A percentile compares a stretch with the other conserved stretches of the same genome.
These are phyloP conservation scores for Pterocles orientalis DNA, from an alignment of 2,113 vertebrate species.

Conservation along the genomic window DNA sequence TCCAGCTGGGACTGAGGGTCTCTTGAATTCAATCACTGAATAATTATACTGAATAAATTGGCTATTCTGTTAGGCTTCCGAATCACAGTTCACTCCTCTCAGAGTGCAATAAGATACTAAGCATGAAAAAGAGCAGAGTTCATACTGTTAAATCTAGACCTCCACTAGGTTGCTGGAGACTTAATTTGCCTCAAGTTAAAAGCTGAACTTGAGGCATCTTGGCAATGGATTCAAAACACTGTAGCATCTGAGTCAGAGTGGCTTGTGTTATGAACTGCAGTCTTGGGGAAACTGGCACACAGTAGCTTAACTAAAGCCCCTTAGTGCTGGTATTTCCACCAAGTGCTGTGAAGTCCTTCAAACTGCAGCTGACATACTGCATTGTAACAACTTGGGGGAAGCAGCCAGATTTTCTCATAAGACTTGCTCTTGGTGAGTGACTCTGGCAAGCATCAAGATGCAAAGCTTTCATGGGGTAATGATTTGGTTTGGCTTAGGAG, in stretches of 20 bases:
- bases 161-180: neutral
- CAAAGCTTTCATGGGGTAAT: neutral
- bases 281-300: neutral
- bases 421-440: neutral
- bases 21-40: neutral
- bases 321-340: slow-evolving; percentile 2
- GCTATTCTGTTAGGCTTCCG: neutral
- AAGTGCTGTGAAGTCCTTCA: slow-evolving; percentile 21
- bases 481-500: slow-evolving; percentile 13
- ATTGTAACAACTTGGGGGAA: neutral
- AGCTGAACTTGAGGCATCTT: neutral
- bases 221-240: neutral
- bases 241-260: neutral
- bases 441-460: neutral
- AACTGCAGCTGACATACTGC: neutral
- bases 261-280: slow-evolving; percentile 2
- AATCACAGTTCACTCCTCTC: neutral
- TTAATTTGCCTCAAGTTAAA: neutral
- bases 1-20: neutral
- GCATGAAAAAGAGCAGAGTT: neutral
- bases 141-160: neutral
- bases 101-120: neutral
- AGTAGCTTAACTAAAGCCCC: slow-evolving; percentile 21
- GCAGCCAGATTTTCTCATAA: slow-evolving; percentile 48
- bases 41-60: neutral